These are phyloP conservation scores for Dryocosmus kuriphilus DNA, from an alignment of 2,888 invertebrate genomes.

Conservation along the genomic window DNA sequence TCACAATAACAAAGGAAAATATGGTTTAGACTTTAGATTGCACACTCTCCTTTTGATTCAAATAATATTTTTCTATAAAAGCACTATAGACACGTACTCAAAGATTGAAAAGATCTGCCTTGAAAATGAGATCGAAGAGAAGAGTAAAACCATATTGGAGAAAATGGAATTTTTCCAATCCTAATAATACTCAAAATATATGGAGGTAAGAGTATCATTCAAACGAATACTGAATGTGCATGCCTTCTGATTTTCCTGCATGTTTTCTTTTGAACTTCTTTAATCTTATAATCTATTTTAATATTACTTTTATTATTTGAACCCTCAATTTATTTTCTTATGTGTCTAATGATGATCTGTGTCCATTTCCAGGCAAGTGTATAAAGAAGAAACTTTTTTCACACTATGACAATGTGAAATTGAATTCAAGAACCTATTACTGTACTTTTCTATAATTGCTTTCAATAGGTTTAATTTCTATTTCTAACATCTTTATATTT, in stretches of 20 bases:
- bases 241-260: constrained; percentile 41
- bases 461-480: background rate
- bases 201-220: constrained; percentile 42
- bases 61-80: background rate
- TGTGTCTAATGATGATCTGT: background rate
- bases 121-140: constrained; percentile 8
- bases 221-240: constrained; percentile 44
- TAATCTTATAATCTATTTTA: background rate
- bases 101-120: background rate
- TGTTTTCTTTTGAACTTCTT: constrained; percentile 30
- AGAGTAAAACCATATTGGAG: constrained; percentile 9
- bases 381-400: background rate
- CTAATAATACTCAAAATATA: constrained; percentile 32
- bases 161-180: constrained; percentile 8
- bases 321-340: background rate
- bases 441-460: background rate
- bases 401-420: background rate
- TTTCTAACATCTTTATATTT: background rate
- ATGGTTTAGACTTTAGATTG: too few relatives aligned
- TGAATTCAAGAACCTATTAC: background rate
- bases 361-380: background rate
- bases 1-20: too few relatives aligned
- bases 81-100: background rate
- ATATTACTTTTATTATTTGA: background rate
- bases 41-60: too few relatives aligned